These are phyloP conservation scores for Apis mellifera DNA, from an alignment of 1,140 invertebrate species.

Conservation along the genomic window DNA sequence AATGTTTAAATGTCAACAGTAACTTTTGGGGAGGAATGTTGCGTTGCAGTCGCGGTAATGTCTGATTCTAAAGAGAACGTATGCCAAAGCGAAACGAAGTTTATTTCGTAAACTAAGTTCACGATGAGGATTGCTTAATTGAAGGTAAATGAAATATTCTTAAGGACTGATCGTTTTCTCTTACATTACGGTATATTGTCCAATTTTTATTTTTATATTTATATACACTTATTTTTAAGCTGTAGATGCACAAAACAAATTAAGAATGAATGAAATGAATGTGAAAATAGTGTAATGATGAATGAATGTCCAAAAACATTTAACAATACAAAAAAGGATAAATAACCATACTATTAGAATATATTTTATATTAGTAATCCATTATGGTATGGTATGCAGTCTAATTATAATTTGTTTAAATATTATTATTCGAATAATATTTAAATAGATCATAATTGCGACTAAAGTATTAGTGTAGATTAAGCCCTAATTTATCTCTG, in stretches of 20 bases:
- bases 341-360: conserved; percentile 1
- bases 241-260: conserved; percentile 45
- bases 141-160: conserved; percentile 65
- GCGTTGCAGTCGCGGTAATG: conserved; percentile 60
- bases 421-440: conserved; percentile 36
- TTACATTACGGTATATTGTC: conserved; percentile 51
- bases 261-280: conserved; percentile 26
- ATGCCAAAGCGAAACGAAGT: conserved; percentile 60
- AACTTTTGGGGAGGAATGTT: conserved; percentile 60
- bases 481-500: conserved; percentile 30
- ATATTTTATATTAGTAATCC: conserved; percentile 2
- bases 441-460: conserved; percentile 10
- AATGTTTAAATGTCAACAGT: conserved; percentile 94
- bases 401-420: conserved; percentile 1
- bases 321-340: neutral
- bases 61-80: conserved; percentile 62
- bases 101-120: conserved; percentile 66
- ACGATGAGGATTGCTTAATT: conserved; percentile 57
- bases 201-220: conserved; percentile 56
- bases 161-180: conserved; percentile 58
- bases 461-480: conserved; percentile 3
- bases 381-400: neutral
- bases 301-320: conserved; percentile 22
- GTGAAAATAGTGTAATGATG: neutral
- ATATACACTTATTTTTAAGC: conserved; percentile 41